phyloP scores from a whole-genome alignment of 2,797 vertebrate species.

The Anguilla obscura region DNA sequence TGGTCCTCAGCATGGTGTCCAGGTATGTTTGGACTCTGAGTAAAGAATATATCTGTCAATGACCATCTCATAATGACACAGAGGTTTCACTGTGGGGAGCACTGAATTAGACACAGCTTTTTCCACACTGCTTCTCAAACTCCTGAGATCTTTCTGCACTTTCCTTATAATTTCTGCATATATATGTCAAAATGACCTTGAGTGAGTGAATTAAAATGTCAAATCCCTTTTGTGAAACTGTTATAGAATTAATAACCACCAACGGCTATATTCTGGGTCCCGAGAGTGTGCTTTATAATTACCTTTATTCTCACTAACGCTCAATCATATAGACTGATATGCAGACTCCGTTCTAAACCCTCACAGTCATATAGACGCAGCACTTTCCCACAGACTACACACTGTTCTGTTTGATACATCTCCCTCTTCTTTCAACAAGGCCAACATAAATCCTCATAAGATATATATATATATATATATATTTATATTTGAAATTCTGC shows the following conservation, averaged over 20 bases:
- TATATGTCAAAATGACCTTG: neutral
- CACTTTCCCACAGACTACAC: neutral
- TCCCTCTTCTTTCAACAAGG: neutral
- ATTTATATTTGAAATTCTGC: neutral
- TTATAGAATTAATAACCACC: neutral
- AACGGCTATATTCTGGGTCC: neutral
- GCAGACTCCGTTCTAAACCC: neutral
- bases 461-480: neutral
- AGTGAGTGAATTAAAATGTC: slow-evolving; percentile 3
- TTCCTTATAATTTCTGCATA: neutral
- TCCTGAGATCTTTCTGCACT: neutral
- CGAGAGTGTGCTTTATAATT: neutral
- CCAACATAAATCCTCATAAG: slow-evolving; percentile 8
- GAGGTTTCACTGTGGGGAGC: neutral
- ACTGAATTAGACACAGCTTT: neutral
- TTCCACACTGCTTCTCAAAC: neutral
- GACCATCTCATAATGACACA: neutral
- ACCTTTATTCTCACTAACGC: neutral
- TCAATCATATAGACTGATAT: neutral
- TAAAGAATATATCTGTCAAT: neutral
- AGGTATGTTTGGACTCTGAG: neutral
- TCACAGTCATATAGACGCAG: neutral
- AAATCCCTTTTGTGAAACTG: neutral
- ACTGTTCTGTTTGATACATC: neutral
- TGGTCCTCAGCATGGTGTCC: neutral